A percentile compares a stretch with the other conserved stretches of the same genome.
phyloP scores from a whole-genome alignment of 2,113 vertebrate genomes.

The Anser brachyrhynchus region DNA sequence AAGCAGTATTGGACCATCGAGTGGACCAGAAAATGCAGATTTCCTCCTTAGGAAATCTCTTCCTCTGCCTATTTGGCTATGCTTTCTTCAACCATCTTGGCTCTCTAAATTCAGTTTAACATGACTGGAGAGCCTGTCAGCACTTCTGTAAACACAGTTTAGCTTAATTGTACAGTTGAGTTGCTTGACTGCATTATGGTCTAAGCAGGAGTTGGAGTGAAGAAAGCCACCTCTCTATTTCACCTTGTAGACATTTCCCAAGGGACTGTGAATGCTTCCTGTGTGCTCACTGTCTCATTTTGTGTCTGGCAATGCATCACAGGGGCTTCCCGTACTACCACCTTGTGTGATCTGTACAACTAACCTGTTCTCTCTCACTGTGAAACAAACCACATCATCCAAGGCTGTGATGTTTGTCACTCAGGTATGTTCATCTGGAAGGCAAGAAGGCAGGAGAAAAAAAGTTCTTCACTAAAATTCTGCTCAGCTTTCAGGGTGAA shows the following conservation, averaged over 20 bases:
- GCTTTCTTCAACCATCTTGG: slow-evolving; percentile 33
- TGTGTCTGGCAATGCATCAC: not conserved
- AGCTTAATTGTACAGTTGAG: slow-evolving; percentile 62
- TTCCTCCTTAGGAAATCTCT: slow-evolving; percentile 29
- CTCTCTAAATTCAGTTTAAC: slow-evolving; percentile 49
- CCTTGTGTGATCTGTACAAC: not conserved
- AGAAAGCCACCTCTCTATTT: slow-evolving; percentile 32
- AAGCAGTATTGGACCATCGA: slow-evolving; percentile 1
- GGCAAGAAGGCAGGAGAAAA: not conserved
- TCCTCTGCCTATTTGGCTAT: slow-evolving; percentile 10
- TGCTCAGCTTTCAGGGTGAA: not conserved
- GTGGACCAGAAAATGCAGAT: slow-evolving; percentile 20
- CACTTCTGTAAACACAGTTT: slow-evolving; percentile 52
- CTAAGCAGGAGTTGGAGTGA: not conserved
- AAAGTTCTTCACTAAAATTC: not conserved
- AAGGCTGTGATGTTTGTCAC: not conserved
- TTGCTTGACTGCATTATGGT: slow-evolving; percentile 22
- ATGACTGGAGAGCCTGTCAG: slow-evolving; percentile 37
- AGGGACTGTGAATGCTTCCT: not conserved
- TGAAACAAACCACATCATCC: not conserved
- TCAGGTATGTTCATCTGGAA: not conserved
- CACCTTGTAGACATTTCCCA: slow-evolving; percentile 19
- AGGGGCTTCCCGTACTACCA: not conserved
- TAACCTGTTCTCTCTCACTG: not conserved
- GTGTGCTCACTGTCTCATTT: slow-evolving; percentile 22